Conservation (phyloP, 2,888 invertebrate species). For the Ypsolopha sequella region DNA sequence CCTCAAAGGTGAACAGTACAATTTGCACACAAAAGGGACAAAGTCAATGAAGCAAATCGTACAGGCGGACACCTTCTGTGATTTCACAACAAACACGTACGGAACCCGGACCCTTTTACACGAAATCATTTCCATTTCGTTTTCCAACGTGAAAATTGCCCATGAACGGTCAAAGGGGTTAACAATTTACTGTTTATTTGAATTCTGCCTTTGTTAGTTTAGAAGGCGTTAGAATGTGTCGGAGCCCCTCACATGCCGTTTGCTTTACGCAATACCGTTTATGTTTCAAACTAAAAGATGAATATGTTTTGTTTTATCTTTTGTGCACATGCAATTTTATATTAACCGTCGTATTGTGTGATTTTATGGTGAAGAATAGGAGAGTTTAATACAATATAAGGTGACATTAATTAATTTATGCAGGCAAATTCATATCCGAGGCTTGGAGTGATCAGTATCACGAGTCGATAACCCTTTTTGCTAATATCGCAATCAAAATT, state of each 20-base stretch:
- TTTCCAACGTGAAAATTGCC: slow-evolving; percentile 66
- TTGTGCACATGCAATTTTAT: neutral
- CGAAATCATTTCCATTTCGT: slow-evolving; percentile 63
- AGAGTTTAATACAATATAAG: too few relatives aligned
- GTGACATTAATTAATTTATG: too few relatives aligned
- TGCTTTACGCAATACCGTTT: slow-evolving; percentile 28
- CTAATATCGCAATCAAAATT: too few relatives aligned
- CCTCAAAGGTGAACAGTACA: slow-evolving; percentile 11
- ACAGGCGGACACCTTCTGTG: slow-evolving; percentile 35
- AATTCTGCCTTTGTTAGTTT: slow-evolving; percentile 66
- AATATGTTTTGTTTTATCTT: neutral
- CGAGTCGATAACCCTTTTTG: too few relatives aligned
- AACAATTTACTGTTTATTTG: slow-evolving; percentile 67
- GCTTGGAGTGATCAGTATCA: too few relatives aligned
- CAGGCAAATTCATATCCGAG: too few relatives aligned
- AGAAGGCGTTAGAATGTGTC: slow-evolving; percentile 62
- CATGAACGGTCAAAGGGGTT: slow-evolving; percentile 66
- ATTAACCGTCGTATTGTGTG: too few relatives aligned
- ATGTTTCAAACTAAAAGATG: neutral
- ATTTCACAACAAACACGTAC: slow-evolving; percentile 23
- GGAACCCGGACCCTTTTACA: slow-evolving; percentile 36
- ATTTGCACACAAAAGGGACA: slow-evolving; percentile 24
- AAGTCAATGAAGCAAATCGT: slow-evolving; percentile 19
- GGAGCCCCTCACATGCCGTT: slow-evolving; percentile 58
- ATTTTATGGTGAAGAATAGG: too few relatives aligned